Evolutionary conservation across 2,113 vertebrate genomes (phyloP), one percentile per base, ranked within the genome.

Genomic region (Nannospalax galili): DNA sequence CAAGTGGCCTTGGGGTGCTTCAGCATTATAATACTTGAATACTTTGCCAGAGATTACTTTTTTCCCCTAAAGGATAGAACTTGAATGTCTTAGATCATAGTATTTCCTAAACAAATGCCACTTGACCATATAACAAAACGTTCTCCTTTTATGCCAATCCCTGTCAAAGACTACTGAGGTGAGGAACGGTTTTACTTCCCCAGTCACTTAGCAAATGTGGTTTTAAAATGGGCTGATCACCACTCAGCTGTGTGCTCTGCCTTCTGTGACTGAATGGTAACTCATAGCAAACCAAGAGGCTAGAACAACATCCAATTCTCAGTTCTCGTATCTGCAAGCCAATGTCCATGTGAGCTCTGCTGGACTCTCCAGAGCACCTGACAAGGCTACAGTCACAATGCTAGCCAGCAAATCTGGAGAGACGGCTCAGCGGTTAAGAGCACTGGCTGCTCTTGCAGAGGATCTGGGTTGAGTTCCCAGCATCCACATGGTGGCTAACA

Each of bases 1-100:
- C 42, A 90, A 78, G 91, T 88, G 92, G 30, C 19, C n/a, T 20
- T 75, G n/a, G 74, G n/a, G 65, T 81, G 87, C 52, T 93, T 91
- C 65, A 40, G 84, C 9, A 75, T 64, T 94, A n/a, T 58, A 90
- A 69, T 65, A 82, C 40, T 67, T 65, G 87, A 45, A 42, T 7
- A 45, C 11, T 11, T 35, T 84, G 30, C 95, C 96, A 92, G 17
- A 92, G 17, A 67, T 72, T 72, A 70, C 19, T 30, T 64, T 88
- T 79, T 62, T 67, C 58, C 22, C 12, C 14, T 65, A 95, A 52
- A 52, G 11, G 92, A 85, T 35, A 75, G 32, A 48, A 72, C 37
- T 73, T 24, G 10, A 0, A 52, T 92, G 85, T 98, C 64, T 96
- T 75, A 40, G 70, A 81, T 81, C 94, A 19, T 20, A 64, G n/a